Conservation (phyloP, 1,140 invertebrate genomes). For the Pygmarrhopalites habei region DNA sequence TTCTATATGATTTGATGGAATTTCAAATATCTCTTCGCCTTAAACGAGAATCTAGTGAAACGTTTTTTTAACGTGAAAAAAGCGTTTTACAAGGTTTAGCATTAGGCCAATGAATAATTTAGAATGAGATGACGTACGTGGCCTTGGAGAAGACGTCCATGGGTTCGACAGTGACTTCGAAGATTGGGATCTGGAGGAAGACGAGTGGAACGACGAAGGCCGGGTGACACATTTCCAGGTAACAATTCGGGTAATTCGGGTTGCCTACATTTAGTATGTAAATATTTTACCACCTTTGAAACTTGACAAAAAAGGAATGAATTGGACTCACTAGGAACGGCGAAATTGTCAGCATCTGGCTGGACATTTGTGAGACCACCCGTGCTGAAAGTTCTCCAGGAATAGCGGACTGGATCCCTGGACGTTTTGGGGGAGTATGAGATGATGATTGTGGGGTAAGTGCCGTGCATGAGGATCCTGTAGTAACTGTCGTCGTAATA, state of each 20-base stretch:
- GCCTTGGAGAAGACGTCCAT: not conserved
- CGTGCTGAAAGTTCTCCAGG: not conserved
- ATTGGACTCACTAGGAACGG: not conserved
- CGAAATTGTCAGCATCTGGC: not conserved
- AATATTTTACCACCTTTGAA: not conserved
- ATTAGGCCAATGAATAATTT: no score
- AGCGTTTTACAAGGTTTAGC: no score
- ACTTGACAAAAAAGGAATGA: not conserved
- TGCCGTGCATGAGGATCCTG: conserved; percentile 3
- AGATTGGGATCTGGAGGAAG: conserved; percentile 1
- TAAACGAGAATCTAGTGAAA: no score
- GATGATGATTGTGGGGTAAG: not conserved
- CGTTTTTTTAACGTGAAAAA: no score
- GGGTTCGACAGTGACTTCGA: not conserved
- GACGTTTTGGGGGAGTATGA: not conserved
- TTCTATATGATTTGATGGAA: no score
- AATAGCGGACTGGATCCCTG: not conserved
- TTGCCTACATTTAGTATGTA: not conserved
- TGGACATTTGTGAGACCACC: not conserved
- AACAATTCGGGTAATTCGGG: not conserved
- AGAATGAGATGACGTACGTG: no score
- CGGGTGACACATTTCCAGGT: conserved; percentile 7
- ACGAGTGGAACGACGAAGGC: not conserved
- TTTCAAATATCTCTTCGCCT: no score
- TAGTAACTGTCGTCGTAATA: conserved; percentile 6